Conservation (phyloP, 2,797 vertebrate genomes). For the Lagocephalus sceleratus region DNA sequence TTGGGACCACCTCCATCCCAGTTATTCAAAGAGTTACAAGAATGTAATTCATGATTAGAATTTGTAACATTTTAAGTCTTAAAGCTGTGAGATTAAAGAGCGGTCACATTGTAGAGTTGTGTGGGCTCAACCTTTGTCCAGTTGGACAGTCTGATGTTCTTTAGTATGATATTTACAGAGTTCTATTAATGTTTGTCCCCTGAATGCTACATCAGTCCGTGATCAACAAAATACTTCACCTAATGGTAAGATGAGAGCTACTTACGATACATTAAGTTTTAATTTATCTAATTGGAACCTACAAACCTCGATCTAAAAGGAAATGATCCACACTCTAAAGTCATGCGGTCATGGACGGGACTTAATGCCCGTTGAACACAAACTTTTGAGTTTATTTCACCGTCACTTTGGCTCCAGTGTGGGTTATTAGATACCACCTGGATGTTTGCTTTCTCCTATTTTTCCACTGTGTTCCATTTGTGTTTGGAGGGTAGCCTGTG, state of each 20-base stretch:
- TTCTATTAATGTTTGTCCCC: conserved; percentile 40
- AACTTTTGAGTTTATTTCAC: conserved; percentile 21
- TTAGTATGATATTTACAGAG: conserved; percentile 28
- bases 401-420: conserved; percentile 3
- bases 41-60: conserved; percentile 50
- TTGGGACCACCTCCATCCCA: conserved; percentile 2
- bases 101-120: conserved; percentile 28
- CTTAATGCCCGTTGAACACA: too few relatives aligned
- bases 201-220: conserved; percentile 26
- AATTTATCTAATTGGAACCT: not conserved
- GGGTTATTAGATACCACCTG: conserved; percentile 35
- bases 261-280: not conserved
- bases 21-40: conserved; percentile 16
- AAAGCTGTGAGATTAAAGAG: conserved; percentile 46
- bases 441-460: conserved; percentile 21
- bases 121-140: conserved; percentile 18
- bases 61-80: conserved; percentile 54
- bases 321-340: too few relatives aligned
- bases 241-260: conserved; percentile 58
- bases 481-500: conserved; percentile 42
- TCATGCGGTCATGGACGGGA: too few relatives aligned
- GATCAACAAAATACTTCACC: conserved; percentile 36
- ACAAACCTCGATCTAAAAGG: not conserved
- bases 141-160: conserved; percentile 17
- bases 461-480: conserved; percentile 26